Conservation (phyloP, 92 coral and sea anemone species). For the Epizoanthus scotinus region DNA sequence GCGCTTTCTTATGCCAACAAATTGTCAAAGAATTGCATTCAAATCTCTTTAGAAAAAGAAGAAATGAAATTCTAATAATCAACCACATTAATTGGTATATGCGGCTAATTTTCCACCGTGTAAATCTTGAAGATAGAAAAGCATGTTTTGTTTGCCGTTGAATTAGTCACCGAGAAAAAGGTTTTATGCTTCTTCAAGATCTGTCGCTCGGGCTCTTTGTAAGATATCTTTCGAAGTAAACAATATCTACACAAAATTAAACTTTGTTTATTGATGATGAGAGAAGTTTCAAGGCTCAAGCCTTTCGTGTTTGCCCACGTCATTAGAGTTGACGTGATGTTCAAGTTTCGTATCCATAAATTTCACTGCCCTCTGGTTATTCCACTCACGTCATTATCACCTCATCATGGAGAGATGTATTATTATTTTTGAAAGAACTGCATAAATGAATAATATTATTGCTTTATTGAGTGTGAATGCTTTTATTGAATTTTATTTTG, state of each 20-base stretch:
- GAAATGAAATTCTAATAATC: background rate
- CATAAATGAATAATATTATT: too few relatives aligned
- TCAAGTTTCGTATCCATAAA: background rate
- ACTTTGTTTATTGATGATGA: background rate
- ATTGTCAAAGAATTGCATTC: conserved; percentile 26
- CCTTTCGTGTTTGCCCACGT: background rate
- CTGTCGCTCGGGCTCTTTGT: conserved; percentile 30
- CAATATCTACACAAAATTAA: conserved; percentile 14
- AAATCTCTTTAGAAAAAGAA: conserved; percentile 16
- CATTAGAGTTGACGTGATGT: background rate
- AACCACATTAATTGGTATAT: background rate
- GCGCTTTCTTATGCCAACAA: background rate
- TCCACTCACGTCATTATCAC: background rate
- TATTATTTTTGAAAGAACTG: too few relatives aligned
- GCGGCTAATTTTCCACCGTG: background rate
- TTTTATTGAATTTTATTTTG: too few relatives aligned
- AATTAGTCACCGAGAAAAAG: background rate
- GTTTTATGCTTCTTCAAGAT: background rate
- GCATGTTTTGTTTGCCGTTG: too few relatives aligned
- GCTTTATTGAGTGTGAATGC: too few relatives aligned
- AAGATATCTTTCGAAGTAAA: conserved; percentile 28
- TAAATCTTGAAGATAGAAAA: background rate
- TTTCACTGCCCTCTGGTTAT: background rate
- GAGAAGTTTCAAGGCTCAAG: background rate
- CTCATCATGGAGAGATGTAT: background rate